Conservation (phyloP, 2,113 vertebrate genomes). For the Morone chrysops region DNA sequence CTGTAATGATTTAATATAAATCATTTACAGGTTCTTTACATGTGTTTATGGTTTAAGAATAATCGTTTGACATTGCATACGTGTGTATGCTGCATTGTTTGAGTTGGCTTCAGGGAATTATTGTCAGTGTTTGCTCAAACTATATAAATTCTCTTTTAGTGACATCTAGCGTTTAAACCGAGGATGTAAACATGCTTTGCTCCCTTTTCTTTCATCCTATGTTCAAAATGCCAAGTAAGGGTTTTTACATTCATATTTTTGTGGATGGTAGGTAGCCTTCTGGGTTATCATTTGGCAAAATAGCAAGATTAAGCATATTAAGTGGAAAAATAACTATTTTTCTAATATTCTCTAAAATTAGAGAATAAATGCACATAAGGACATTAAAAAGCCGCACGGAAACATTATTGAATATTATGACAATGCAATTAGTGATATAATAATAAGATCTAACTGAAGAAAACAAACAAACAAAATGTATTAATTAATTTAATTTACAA, state of each 20-base stretch:
- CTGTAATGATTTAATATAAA: neutral
- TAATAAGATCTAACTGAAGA: neutral
- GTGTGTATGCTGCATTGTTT: neutral
- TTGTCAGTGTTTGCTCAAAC: neutral
- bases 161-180: conserved; percentile 62
- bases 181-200: neutral
- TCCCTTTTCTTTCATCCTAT: too few species aligned
- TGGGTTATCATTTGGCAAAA: neutral
- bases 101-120: neutral
- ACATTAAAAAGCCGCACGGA: neutral
- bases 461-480: neutral
- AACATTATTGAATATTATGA: neutral
- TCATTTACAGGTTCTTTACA: neutral
- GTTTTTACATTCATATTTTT: too few species aligned
- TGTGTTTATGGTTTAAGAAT: neutral
- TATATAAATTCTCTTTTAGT: conserved; percentile 24
- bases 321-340: neutral
- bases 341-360: neutral
- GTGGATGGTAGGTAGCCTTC: neutral
- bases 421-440: neutral
- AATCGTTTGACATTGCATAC: neutral
- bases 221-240: too few species aligned
- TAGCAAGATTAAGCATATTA: neutral
- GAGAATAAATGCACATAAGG: neutral
- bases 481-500: too few species aligned